Conservation (phyloP, 2,797 vertebrate species). For the Scolopax bukidnonensis region DNA sequence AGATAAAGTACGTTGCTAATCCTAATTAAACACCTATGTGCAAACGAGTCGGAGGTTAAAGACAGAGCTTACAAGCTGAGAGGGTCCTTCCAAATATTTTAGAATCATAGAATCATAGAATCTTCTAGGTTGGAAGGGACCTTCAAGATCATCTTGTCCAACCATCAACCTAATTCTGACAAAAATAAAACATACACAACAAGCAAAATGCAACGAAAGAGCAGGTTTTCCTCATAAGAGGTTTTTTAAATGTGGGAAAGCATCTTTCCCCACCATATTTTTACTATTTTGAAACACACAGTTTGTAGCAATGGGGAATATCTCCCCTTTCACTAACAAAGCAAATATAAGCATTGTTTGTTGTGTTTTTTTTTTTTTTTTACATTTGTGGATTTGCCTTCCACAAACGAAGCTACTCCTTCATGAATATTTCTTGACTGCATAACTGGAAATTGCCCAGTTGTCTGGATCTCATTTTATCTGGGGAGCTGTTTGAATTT, state of each 20-base stretch:
- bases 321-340: not conserved
- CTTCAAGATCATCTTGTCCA: no score
- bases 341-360: fast-evolving
- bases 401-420: not conserved
- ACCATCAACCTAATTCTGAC: no score
- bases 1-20: not conserved
- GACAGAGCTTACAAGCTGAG: not conserved
- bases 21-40: not conserved
- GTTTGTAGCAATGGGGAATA: not conserved
- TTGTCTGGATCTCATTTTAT: not conserved
- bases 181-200: no score
- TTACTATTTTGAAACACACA: not conserved
- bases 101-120: no score
- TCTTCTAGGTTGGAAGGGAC: no score
- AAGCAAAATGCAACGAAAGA: not conserved
- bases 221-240: not conserved
- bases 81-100: not conserved
- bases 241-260: not conserved
- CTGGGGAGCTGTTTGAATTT: not conserved
- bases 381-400: not conserved
- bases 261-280: not conserved
- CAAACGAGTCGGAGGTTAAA: not conserved
- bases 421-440: not conserved
- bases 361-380: not conserved
- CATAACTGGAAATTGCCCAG: not conserved